phyloP scores from a whole-genome alignment of 2,797 vertebrate species.

The Psittacula derbiana region DNA sequence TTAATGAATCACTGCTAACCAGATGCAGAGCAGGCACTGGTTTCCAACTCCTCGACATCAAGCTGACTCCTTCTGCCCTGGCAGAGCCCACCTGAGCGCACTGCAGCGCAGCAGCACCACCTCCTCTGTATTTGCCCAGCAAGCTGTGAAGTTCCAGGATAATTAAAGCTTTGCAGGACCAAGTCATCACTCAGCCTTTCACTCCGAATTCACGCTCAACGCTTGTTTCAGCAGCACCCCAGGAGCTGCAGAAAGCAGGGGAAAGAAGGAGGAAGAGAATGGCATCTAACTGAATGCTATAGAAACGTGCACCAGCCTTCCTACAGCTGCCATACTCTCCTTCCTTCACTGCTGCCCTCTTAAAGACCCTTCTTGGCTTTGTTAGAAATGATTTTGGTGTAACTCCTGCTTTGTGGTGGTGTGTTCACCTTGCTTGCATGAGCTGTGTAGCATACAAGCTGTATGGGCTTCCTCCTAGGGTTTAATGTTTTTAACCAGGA shows the following conservation, averaged over 20 bases:
- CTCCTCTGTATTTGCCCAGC: neutral
- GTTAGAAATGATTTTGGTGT: neutral
- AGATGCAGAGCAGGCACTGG: neutral
- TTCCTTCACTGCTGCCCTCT: neutral
- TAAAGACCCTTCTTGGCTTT: neutral
- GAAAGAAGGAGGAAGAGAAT: neutral
- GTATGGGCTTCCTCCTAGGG: neutral
- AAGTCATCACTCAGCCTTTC: neutral
- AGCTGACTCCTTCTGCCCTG: neutral
- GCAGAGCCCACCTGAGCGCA: neutral
- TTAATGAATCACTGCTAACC: neutral
- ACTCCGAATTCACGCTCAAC: neutral
- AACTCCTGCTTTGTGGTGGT: neutral
- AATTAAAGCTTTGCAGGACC: neutral
- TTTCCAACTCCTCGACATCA: neutral
- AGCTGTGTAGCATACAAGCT: neutral
- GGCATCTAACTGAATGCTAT: neutral
- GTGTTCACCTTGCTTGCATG: neutral
- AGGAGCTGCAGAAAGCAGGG: neutral
- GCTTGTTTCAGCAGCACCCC: neutral
- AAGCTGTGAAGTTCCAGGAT: neutral
- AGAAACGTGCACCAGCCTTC: neutral
- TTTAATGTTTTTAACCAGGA: neutral
- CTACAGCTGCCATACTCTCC: constrained; percentile 16
- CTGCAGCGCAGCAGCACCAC: neutral